Base-by-base conservation (phyloP, 2,797 vertebrate species). In the Taeniopygia guttata region DNA sequence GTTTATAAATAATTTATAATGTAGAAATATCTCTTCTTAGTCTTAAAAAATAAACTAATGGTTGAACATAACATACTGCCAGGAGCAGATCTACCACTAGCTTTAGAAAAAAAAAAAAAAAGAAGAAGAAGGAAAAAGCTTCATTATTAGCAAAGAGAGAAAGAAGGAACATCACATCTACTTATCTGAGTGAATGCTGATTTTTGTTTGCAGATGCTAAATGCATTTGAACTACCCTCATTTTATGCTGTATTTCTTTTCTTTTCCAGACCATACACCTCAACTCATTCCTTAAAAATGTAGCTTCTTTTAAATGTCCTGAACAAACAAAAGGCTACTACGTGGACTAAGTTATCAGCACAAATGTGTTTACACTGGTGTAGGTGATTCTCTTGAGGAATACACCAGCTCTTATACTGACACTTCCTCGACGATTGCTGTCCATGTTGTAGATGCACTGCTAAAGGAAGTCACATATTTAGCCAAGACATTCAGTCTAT, bases 1-100 rank as follows among this genome's bases (percentile, higher is more conserved):
- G 96, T 98, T 98, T 98, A 98, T 98, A 98, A 98, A 98, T 98
- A 97, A 98, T 98, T 98, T 98, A 98, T 98, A 96, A 95, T 94
- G 94, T 93, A 97, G 97, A 98, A 98, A 97, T 98, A 98, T 97
- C 97, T 97, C 96, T 97, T 97, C 97, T 97, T 98, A 97, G 97
- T 97, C 97, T 97, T 98, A 97, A 98, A 98, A 98, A 97, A 98
- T 97, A 98, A 98, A 98, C 97, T 98, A 98, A 98, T 98, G 97
- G 97, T 97, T 97, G 97, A 97, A 97, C 97, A 98, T 96, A 97
- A 98, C 97, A 97, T 94, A 96, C 94, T 96, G 97, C 95, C 97
- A 97, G 95, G 45, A 97, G 97, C 96, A 95, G 94, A 96, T 97
- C 89, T 96, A 94, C 93, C 94, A 88, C 78, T 87, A 95, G 94